Evolutionary conservation across 1,140 invertebrate genomes (phyloP), one percentile per base, ranked within the genome.

Genomic region (Bombus cullumanus): DNA sequence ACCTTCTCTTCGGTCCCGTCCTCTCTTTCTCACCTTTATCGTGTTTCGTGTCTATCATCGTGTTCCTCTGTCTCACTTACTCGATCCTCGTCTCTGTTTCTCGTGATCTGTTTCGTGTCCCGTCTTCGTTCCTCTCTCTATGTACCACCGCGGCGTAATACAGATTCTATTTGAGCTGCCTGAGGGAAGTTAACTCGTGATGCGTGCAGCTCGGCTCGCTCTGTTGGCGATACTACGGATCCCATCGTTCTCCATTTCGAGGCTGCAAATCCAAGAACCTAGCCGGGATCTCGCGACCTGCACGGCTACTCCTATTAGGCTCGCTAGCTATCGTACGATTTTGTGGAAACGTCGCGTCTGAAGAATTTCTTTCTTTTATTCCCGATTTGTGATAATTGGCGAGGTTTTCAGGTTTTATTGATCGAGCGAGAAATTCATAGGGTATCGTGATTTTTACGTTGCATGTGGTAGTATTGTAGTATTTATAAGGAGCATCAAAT

Each of bases 101-200:
- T 13, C 59, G 59, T 62, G n/a, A 25, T 53, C 73, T 71, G 34
- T 37, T 31, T 25, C 73, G 39, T 4, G 31, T 39, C 57, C 81
- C 80, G 75, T 91, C 86, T 90, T 86, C 87, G 81, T 89, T 79
- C 80, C 83, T 90, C 88, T 89, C 86, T 90, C 87, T 94, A 89
- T 94, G 88, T 92, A 93, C 92, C 87, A 86, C 87, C 91, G 91
- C 91, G 89, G 90, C 94, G 92, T 94, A 94, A 95, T 94, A 90
- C 92, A 94, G 93, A 94, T 94, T 94, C 93, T 95, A 92, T 95
- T 95, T 95, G 94, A 95, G 92, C 92, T 92, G 94, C 94, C 94
- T 94, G 91, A 91, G 94, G 94, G 93, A 94, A 93, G 94, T 95
- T 94, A 94, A 95, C 93, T 94, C 93, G 94, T 93, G 94, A 94